Evolutionary conservation across 2,113 vertebrate genomes (phyloP).

Genomic region (Malurus cyaneus): DNA sequence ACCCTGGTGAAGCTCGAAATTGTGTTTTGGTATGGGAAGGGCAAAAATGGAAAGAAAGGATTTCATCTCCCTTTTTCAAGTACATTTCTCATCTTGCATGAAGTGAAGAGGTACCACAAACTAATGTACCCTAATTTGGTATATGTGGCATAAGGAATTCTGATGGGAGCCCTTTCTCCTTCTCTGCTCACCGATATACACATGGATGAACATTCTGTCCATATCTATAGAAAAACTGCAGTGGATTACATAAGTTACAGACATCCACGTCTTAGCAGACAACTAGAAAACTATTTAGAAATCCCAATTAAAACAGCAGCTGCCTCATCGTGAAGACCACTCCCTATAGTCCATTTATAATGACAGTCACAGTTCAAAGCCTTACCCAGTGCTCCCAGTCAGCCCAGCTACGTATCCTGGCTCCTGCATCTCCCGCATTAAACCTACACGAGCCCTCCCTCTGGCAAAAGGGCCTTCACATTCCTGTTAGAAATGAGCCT

Average conservation of each 20-base stretch:
- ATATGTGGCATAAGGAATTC: neutral
- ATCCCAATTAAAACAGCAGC: neutral
- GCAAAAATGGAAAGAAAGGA: neutral
- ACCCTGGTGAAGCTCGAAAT: neutral
- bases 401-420: neutral
- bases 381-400: neutral
- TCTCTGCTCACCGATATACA: neutral
- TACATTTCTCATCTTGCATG: neutral
- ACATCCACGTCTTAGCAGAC: neutral
- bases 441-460: rapidly evolving
- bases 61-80: neutral
- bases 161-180: neutral
- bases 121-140: neutral
- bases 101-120: neutral
- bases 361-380: neutral
- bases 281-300: neutral
- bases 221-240: neutral
- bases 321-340: neutral
- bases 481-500: neutral
- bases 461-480: neutral
- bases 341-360: neutral
- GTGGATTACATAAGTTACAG: neutral
- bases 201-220: neutral
- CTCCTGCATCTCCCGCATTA: neutral
- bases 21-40: neutral